phyloP scores from a whole-genome alignment of 2,797 vertebrate species.

The Synaphobranchus kaupii region DNA sequence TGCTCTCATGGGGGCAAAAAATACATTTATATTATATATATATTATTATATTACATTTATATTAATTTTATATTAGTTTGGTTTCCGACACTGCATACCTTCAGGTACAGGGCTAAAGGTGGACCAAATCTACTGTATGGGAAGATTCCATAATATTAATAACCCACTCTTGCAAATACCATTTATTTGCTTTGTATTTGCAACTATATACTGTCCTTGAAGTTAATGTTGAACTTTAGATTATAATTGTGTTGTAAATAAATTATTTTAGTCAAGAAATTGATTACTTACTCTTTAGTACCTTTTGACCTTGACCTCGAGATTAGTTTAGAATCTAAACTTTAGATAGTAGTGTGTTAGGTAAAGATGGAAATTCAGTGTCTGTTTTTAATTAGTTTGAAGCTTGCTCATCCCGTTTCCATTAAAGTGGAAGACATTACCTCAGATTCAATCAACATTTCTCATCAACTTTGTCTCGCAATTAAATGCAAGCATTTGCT shows the following conservation, averaged over 20 bases:
- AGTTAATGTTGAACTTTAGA: neutral
- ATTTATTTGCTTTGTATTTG: neutral
- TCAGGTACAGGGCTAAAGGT: neutral
- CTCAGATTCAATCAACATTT: neutral
- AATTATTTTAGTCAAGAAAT: neutral
- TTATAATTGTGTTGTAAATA: neutral
- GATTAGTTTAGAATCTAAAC: neutral
- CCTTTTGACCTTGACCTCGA: too few relatives aligned
- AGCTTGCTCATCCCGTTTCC: neutral
- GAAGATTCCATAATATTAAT: neutral
- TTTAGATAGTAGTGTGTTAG: neutral
- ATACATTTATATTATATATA: too few relatives aligned
- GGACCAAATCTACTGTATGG: neutral
- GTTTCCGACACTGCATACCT: neutral
- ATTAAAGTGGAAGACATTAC: neutral
- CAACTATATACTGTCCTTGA: neutral
- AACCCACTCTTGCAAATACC: neutral
- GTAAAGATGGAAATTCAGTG: neutral
- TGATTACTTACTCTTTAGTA: neutral
- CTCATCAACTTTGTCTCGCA: neutral
- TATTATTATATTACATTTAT: too few relatives aligned
- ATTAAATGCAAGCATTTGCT: neutral
- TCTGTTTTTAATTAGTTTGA: neutral
- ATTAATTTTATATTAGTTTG: too few relatives aligned
- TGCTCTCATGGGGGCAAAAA: too few relatives aligned